Conservation (phyloP, 1,140 invertebrate species). For the Doryteuthis pealeii region DNA sequence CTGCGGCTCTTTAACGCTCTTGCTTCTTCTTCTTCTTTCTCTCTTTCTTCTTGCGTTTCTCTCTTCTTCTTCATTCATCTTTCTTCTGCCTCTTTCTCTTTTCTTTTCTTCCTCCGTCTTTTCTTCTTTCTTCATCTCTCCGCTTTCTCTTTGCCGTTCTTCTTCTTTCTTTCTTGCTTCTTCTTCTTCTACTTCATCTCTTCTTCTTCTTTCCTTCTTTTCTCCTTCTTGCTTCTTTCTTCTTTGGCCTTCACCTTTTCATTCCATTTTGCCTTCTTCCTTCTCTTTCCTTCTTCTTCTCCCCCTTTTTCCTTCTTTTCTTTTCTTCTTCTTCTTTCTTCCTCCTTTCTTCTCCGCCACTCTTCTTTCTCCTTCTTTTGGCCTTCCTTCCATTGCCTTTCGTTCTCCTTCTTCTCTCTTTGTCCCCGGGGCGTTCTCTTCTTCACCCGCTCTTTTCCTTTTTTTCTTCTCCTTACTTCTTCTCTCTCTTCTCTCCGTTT, state of each 20-base stretch:
- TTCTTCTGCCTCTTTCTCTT: not conserved
- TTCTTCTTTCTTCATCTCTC: not conserved
- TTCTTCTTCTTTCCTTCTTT: not conserved
- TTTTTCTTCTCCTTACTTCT: slow-evolving; percentile 1
- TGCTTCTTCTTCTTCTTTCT: not conserved
- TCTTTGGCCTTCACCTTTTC: not conserved
- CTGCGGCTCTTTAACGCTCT: not conserved
- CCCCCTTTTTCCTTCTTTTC: not conserved
- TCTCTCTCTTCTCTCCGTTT: not conserved
- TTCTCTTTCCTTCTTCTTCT: not conserved
- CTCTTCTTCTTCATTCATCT: not conserved
- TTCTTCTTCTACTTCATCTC: not conserved
- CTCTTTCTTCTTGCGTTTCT: not conserved
- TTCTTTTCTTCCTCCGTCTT: not conserved
- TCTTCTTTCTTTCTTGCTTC: not conserved
- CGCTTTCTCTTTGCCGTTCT: not conserved
- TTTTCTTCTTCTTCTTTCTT: too few relatives aligned
- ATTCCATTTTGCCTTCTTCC: not conserved
- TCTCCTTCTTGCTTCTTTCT: not conserved
- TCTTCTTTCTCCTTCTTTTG: not conserved
- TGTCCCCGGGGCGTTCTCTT: too few relatives aligned
- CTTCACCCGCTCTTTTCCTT: not conserved
- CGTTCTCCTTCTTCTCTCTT: slow-evolving; percentile 6
- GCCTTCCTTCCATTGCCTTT: too few relatives aligned
- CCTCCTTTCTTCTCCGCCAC: not conserved